Evolutionary conservation across 2,888 invertebrate genomes (phyloP), one percentile per base, ranked within the genome.

Genomic region (Rhyacophila evoluta): DNA sequence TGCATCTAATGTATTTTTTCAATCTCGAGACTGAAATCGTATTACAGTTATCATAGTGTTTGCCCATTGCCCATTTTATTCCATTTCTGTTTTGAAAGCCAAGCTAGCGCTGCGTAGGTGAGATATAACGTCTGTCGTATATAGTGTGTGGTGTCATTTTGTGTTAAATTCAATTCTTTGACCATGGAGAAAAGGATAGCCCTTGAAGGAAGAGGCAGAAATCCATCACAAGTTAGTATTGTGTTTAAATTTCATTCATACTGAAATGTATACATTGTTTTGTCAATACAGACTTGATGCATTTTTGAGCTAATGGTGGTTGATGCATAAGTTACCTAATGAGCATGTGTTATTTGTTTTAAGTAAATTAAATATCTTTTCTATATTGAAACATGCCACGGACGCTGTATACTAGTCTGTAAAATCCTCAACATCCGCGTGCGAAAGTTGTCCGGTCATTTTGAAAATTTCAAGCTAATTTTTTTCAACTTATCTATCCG

Each of bases 171-270:
- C 85, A 85, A 86, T 86, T 86, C 41, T 69, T 55, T 55, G 29
- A 39, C 36, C n/a, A 98, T 98, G 97, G 97, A 97, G 91, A 97
- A 97, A 89, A 94, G 98, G 89, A 95, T 98, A 92, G 95, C 95
- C 87, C 91, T 98, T 87, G 98, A 98, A 91, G 94, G 95, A 91
- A 92, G 98, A 87, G 98, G 97, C 88, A 94, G 95, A 88, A 94
- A 93, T 88, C 95, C 97, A 85, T 93, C 93, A 87, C 95, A 97
- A 92, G 98, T 98, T 92, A 94, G 93, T 87, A 79, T 79, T 83
- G 86, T 82, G 83, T 82, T 25, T 76, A 75, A 83, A 81, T 82
- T 77, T 78, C 72, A 72, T 78, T 74, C 79, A 77, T 79, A 33
- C 55, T 37, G 38, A 36, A 55, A 71, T 29, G 25, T 38, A 36